These are phyloP conservation scores for Gorsachius goisagi DNA, from an alignment of 2,113 vertebrate species.

Conservation along the genomic window DNA sequence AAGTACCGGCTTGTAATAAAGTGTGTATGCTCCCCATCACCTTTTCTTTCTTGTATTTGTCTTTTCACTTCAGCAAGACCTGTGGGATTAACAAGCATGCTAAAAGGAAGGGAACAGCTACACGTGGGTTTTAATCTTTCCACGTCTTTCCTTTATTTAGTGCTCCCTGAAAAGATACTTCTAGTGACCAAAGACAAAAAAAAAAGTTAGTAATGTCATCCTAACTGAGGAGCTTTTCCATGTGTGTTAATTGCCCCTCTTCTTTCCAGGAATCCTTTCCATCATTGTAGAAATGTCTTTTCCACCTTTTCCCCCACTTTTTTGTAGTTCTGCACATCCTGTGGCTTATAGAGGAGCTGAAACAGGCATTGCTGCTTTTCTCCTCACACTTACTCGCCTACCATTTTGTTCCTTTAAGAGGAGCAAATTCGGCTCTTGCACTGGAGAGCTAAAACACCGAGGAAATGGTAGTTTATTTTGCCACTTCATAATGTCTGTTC, in stretches of 20 bases:
- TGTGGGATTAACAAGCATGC: neutral
- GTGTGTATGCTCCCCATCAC: neutral
- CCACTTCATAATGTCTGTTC: neutral
- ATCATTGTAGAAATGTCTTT: neutral
- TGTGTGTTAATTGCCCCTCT: neutral
- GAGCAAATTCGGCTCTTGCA: neutral
- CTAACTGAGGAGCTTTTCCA: neutral
- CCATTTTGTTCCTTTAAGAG: neutral
- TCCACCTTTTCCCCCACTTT: neutral
- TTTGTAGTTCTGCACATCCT: neutral
- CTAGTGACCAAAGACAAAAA: neutral
- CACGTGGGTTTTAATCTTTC: neutral
- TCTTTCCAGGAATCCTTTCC: neutral
- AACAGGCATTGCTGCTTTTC: neutral
- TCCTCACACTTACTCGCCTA: neutral
- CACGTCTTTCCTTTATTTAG: neutral
- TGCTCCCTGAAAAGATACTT: neutral
- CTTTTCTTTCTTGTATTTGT: neutral
- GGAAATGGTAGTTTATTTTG: conserved; percentile 11
- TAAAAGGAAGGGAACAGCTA: neutral
- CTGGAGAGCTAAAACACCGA: neutral
- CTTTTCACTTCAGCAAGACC: neutral
- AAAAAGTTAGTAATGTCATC: neutral
- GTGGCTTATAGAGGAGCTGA: neutral
- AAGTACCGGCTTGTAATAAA: neutral